phyloP scores from a whole-genome alignment of 2,888 invertebrate genomes.

The Chymomyza amoena region DNA sequence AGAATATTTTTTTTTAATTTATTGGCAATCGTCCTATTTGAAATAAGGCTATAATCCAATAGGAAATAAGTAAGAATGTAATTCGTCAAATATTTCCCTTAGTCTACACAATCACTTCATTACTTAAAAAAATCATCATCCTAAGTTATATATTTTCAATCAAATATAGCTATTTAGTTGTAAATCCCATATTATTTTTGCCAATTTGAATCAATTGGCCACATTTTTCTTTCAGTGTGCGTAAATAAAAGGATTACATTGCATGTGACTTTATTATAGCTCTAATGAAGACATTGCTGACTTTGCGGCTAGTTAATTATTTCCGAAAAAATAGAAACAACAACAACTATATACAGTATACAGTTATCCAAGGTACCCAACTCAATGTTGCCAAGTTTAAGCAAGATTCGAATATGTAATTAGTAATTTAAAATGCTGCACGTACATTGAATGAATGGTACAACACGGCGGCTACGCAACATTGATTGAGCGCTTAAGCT shows the following conservation, averaged over 20 bases:
- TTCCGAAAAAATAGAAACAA: slow-evolving; percentile 7
- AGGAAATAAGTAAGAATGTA: too few relatives aligned
- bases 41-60: too few relatives aligned
- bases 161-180: too few relatives aligned
- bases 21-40: too few relatives aligned
- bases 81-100: too few relatives aligned
- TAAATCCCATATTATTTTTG: too few relatives aligned
- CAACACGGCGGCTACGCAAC: slow-evolving; percentile 34
- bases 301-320: slow-evolving; percentile 37
- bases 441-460: slow-evolving; percentile 56
- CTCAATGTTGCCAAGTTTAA: slow-evolving; percentile 9
- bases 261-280: background rate
- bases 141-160: too few relatives aligned
- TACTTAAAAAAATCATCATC: too few relatives aligned
- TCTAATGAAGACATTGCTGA: background rate
- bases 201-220: background rate
- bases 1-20: too few relatives aligned
- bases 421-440: slow-evolving; percentile 69
- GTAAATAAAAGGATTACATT: background rate
- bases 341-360: background rate
- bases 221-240: slow-evolving; percentile 5
- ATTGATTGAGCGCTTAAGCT: slow-evolving; percentile 65
- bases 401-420: slow-evolving; percentile 43
- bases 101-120: too few relatives aligned
- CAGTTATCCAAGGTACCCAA: background rate